Evolutionary conservation across 1,140 invertebrate species (phyloP).

Genomic region (Drosophila takahashii): DNA sequence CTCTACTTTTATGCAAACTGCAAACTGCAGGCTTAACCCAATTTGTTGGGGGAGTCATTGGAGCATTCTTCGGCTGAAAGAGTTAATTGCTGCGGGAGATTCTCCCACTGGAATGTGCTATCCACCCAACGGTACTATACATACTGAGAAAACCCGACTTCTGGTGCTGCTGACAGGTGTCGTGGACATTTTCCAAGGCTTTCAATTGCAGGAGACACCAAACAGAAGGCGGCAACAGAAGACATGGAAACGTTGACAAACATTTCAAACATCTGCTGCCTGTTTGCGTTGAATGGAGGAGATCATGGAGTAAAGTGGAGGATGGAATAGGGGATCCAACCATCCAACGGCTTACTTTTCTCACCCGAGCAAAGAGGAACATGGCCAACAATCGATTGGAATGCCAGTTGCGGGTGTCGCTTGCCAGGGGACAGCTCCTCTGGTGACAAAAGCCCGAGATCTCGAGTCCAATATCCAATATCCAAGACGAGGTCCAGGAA

Average conservation of each 20-base stretch:
- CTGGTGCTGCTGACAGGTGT: slow-evolving; percentile 62
- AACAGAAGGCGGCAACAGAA: slow-evolving; percentile 23
- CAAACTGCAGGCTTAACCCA: slow-evolving; percentile 62
- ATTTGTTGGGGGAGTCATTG: slow-evolving; percentile 44
- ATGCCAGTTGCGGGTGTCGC: slow-evolving; percentile 68
- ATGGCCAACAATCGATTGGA: slow-evolving; percentile 74
- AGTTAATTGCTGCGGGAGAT: slow-evolving; percentile 48
- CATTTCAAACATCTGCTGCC: slow-evolving; percentile 72
- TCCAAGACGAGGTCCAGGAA: slow-evolving; percentile 8
- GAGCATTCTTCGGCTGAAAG: slow-evolving; percentile 25
- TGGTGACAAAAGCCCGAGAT: slow-evolving; percentile 51
- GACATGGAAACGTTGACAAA: slow-evolving; percentile 57
- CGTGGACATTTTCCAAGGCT: slow-evolving; percentile 60
- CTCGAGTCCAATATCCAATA: slow-evolving; percentile 10
- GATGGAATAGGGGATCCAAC: background rate
- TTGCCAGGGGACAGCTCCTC: slow-evolving; percentile 18
- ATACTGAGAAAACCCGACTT: slow-evolving; percentile 20
- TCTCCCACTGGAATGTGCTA: slow-evolving; percentile 15
- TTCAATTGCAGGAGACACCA: slow-evolving; percentile 48
- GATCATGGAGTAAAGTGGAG: slow-evolving; percentile 2
- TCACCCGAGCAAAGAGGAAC: slow-evolving; percentile 57
- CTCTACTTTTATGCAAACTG: slow-evolving; percentile 58
- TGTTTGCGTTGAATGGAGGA: slow-evolving; percentile 48
- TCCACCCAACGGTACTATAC: slow-evolving; percentile 52
- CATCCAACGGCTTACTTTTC: slow-evolving; percentile 68